Base-by-base conservation (phyloP, 2,797 vertebrate genomes). In the Alauda arvensis region DNA sequence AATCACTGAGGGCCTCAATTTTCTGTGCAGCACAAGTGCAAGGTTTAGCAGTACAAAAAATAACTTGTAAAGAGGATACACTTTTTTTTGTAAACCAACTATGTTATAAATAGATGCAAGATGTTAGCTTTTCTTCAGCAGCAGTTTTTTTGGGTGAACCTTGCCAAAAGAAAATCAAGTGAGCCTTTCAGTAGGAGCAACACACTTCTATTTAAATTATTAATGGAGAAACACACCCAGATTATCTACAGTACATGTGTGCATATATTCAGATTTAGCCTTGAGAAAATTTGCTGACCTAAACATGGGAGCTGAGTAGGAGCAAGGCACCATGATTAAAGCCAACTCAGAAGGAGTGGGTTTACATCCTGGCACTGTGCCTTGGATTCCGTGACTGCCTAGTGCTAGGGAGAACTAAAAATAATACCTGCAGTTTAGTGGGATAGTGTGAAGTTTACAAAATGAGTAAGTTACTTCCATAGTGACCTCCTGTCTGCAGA, bases 21-120 rank as follows among this genome's bases (percentile, higher is more conserved):
- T 83, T 85, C 31, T 56, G 34, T 74, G 63, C 48, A 60, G 31
- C 56, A 57, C 1, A 6, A 62, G 46, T 78, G 45, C 16, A 39
- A 77, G 42, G 49, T 66, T 88, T 21, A 90, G 59, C 45, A 39
- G 34, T 65, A 49, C 31, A 25, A 49, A 91, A 39, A 87, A 49
- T 45, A 74, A 48, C 76, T 80, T 75, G 39, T 72, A 49, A 93
- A 83, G 77, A 91, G 83, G 72, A 95, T 91, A 49, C 51, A 18
- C 43, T 37, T 72, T 76, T 89, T 91, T 87, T 85, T 87, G 37
- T 77, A 88, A 89, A 90, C 70, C 60, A 72, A 4, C 68, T 61
- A 18, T 5, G 6, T 86, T 96, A 93, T 94, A 95, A 94, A 92
- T 89, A 95, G 93, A 75, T 48, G 21, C 61, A 83, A 88, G 57